phyloP scores from a whole-genome alignment of 2,113 vertebrate genomes.

The Porphyrio hochstetteri region DNA sequence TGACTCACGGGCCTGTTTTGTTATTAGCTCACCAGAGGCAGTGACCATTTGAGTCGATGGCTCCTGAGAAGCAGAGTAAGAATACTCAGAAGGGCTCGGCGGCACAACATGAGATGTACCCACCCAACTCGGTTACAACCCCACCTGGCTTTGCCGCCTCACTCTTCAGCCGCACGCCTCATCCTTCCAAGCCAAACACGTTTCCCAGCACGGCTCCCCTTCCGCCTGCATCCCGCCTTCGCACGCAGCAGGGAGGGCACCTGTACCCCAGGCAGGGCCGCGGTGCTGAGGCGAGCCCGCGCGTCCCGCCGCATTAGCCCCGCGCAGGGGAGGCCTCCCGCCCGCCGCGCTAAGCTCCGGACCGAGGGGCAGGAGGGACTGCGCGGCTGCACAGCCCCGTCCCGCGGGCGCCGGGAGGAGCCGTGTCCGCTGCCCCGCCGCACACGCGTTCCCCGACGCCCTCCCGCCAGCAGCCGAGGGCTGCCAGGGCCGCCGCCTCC shows the following conservation, averaged over 20 bases:
- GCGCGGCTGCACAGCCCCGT: not conserved
- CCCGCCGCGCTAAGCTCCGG: rapidly evolving
- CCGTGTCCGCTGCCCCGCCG: not conserved
- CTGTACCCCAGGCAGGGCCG: no score
- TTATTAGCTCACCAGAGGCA: not conserved
- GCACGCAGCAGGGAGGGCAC: no score
- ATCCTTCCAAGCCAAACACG: not conserved
- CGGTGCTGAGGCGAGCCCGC: no score
- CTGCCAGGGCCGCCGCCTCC: not conserved
- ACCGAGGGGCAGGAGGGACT: no score
- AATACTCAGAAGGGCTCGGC: not conserved
- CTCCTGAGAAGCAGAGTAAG: not conserved
- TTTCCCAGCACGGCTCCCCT: no score
- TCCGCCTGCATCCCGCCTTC: no score
- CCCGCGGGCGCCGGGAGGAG: not conserved
- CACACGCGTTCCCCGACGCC: not conserved
- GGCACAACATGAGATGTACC: not conserved
- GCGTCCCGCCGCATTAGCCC: no score
- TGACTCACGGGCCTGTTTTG: rapidly evolving
- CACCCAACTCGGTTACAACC: not conserved
- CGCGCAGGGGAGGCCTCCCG: not conserved
- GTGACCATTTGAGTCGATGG: rapidly evolving
- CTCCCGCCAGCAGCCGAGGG: not conserved
- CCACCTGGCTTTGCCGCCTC: not conserved
- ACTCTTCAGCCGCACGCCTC: not conserved